Conservation (phyloP, 2,113 vertebrate species). For the Protobothrops mucrosquamatus region DNA sequence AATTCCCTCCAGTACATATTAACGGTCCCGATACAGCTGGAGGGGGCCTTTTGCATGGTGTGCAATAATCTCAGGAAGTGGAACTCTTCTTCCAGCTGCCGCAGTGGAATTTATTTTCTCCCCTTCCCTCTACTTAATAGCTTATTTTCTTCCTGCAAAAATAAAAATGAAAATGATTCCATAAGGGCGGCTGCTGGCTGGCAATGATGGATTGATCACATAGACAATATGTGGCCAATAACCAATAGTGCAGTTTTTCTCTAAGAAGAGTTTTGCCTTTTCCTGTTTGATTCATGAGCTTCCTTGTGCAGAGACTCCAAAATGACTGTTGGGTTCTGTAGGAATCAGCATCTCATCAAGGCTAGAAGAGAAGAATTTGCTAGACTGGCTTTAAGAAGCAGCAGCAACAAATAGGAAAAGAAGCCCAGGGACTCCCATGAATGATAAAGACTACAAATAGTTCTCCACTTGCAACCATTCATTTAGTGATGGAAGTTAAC, state of each 20-base stretch:
- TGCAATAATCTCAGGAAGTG: conserved; percentile 49
- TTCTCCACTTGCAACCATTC: not conserved
- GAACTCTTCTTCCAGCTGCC: conserved; percentile 39
- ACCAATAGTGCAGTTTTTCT: not conserved
- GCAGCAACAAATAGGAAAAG: not conserved
- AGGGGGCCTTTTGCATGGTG: conserved; percentile 8
- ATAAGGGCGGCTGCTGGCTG: not conserved
- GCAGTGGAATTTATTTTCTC: conserved; percentile 7
- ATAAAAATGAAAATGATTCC: not conserved
- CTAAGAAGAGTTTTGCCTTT: too few species aligned
- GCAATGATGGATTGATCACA: not conserved
- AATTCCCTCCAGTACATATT: conserved; percentile 25
- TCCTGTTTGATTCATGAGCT: not conserved
- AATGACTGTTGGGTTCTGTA: not conserved
- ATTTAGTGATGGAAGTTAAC: not conserved
- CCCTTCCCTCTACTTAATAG: not conserved
- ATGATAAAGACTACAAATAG: not conserved
- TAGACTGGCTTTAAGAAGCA: not conserved
- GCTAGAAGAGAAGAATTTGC: not conserved
- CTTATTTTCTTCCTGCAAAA: conserved; percentile 69
- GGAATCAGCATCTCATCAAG: not conserved
- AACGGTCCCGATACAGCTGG: conserved; percentile 25
- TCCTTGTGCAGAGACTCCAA: not conserved
- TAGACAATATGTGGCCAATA: not conserved
- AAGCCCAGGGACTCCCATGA: not conserved